Evolutionary conservation across 2,113 vertebrate genomes (phyloP), one percentile per base, ranked within the genome.

Genomic region (Crotalus tigris): DNA sequence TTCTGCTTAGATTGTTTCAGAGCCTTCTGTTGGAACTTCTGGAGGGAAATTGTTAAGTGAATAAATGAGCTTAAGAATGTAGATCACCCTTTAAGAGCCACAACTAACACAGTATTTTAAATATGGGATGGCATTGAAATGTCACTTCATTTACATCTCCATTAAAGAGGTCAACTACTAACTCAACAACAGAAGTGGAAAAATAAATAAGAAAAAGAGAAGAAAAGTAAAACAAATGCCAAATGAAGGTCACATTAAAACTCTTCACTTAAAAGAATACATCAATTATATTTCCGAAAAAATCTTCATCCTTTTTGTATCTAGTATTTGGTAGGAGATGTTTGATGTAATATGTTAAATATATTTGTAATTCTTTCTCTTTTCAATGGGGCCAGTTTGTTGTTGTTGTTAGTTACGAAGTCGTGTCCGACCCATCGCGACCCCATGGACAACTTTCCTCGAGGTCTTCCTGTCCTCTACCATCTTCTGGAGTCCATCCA

Each of bases 21-120:
- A 99, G 99, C 99, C 99, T 99, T 99, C 99, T 99, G 99, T 99
- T 98, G 98, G 98, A 99, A 99, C 99, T 99, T 99, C 99, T 99
- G 99, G 99, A 99, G 99, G 99, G 99, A 99, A 99, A 99, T 99
- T 99, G 99, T 99, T 99, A 99, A 99, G 99, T 99, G 99, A 99
- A 99, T 99, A 99, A 99, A 99, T 99, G 99, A 99, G 99, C 98
- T 98, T 98, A 98, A 98, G 99, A 99, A 99, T 98, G 99, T 99
- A 99, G 99, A 99, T 99, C 98, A 99, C 99, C 99, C 99, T 99
- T 99, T 99, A 98, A 99, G 99, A 99, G 99, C 99, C 99, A 99
- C 99, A 99, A 99, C 98, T 99, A 99, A 99, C 98, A 98, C 98
- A 99, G 98, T 98, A 99, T 99, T 99, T 99, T 99, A 99, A 99